These are phyloP conservation scores for Dendrolimus kikuchii DNA, from an alignment of 1,140 invertebrate genomes.

Conservation along the genomic window DNA sequence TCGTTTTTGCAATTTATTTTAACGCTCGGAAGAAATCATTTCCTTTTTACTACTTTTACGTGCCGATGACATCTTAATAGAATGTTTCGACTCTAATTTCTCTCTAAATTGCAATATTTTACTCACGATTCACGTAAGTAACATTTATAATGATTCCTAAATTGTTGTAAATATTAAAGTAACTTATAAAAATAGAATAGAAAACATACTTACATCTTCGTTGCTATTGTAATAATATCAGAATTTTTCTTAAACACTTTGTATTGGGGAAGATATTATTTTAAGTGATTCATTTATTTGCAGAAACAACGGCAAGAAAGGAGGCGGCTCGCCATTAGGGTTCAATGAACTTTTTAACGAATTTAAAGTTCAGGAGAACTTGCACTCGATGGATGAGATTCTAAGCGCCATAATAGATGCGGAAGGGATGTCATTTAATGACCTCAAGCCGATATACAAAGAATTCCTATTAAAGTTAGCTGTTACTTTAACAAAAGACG, in stretches of 20 bases:
- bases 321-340: conserved; percentile 82
- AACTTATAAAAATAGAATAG: no score
- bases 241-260: no score
- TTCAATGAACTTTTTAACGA: conserved; percentile 89
- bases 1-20: conserved; percentile 17
- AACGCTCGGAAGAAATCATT: conserved; percentile 22
- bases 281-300: conserved; percentile 24
- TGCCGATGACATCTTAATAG: conserved; percentile 15
- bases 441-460: conserved; percentile 91
- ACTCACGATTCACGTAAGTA: no score
- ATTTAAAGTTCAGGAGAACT: conserved; percentile 87
- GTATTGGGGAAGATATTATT: no score
- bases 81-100: conserved; percentile 11
- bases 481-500: conserved; percentile 90
- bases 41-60: conserved; percentile 19
- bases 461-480: conserved; percentile 90
- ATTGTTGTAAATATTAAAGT: no score
- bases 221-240: no score
- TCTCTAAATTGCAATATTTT: conserved; percentile 15
- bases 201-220: no score
- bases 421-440: conserved; percentile 94
- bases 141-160: no score
- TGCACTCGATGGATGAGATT: conserved; percentile 90
- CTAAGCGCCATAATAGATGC: conserved; percentile 89
- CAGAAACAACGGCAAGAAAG: conserved; percentile 75